A percentile compares a stretch with the other conserved stretches of the same genome.
These are phyloP conservation scores for Gallinago media DNA, from an alignment of 2,113 vertebrate genomes.

Conservation along the genomic window DNA sequence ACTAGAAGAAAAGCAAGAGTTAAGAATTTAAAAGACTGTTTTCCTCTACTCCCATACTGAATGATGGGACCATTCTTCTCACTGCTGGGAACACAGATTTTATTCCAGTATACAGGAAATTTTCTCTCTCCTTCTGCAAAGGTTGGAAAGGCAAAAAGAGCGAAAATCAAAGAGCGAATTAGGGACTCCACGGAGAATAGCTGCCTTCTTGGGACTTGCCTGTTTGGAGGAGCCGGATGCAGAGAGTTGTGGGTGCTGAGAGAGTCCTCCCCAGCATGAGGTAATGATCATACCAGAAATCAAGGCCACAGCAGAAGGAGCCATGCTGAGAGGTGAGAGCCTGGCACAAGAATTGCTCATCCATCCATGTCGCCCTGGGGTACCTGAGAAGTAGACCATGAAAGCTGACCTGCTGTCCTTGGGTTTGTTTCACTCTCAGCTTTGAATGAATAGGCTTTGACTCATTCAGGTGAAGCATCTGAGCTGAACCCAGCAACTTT, in stretches of 20 bases:
- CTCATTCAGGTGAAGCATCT: neutral
- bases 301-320: neutral
- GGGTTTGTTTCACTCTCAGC: neutral
- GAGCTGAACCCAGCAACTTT: neutral
- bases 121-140: neutral
- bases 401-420: neutral
- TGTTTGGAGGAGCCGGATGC: neutral
- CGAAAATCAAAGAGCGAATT: neutral
- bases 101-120: neutral
- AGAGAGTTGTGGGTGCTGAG: neutral
- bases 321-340: neutral
- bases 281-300: neutral
- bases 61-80: neutral
- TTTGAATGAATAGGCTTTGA: neutral
- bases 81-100: neutral
- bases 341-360: neutral
- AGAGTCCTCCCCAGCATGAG: neutral
- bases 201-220: neutral
- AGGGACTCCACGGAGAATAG: neutral
- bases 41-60: neutral
- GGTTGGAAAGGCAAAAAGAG: neutral
- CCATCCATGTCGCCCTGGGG: neutral
- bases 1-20: neutral
- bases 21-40: neutral
- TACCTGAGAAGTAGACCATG: neutral